Conservation (phyloP, 2,113 vertebrate genomes). For the Panthera leo region DNA sequence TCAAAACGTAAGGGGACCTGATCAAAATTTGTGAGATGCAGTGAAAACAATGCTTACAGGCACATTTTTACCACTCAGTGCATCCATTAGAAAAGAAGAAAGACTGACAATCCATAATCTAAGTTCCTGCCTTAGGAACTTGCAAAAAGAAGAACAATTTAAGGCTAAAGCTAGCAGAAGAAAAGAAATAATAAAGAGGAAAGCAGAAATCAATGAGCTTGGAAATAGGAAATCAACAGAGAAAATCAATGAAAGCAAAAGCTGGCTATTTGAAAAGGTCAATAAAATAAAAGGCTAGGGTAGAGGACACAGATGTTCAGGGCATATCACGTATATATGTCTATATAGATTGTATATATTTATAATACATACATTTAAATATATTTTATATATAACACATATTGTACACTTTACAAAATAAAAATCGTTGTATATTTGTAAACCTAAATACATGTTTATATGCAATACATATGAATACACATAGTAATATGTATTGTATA, state of each 20-base stretch:
- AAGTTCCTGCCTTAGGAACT: background rate
- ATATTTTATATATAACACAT: too few relatives aligned
- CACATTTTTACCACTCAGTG: background rate
- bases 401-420: background rate
- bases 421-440: background rate
- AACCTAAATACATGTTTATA: background rate
- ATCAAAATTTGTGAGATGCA: background rate
- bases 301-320: rapidly evolving
- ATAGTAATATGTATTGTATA: background rate
- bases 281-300: background rate
- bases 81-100: background rate
- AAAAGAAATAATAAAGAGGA: background rate
- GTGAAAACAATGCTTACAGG: background rate
- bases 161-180: background rate
- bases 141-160: background rate
- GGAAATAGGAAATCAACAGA: background rate
- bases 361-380: background rate
- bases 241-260: background rate
- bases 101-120: background rate
- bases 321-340: too few relatives aligned
- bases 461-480: background rate
- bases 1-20: background rate
- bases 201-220: background rate
- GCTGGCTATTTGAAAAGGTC: background rate
- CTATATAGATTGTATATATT: background rate